These are phyloP conservation scores for Lophius piscatorius DNA, from an alignment of 2,113 vertebrate species.

Conservation along the genomic window DNA sequence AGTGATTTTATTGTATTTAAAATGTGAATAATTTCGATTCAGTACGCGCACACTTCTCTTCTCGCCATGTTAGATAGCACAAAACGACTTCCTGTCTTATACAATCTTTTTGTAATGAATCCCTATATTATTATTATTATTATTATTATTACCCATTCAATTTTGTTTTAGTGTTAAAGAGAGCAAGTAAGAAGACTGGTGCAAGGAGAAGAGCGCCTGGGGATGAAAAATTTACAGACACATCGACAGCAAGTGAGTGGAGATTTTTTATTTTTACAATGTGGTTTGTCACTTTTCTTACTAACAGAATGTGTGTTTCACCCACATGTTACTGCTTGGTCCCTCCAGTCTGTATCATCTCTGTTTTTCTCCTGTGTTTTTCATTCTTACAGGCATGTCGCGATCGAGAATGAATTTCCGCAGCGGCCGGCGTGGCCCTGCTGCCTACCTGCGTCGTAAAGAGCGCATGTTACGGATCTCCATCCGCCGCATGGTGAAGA, in stretches of 20 bases:
- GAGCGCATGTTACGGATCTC: conserved; percentile 96
- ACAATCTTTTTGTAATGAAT: too few relatives aligned
- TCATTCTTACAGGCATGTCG: conserved; percentile 82
- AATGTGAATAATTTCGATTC: too few relatives aligned
- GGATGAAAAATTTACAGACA: conserved; percentile 92
- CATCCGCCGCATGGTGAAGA: conserved; percentile 98
- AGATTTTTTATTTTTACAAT: neutral
- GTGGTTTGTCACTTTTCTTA: too few relatives aligned
- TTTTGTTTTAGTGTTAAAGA: conserved; percentile 86
- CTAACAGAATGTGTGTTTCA: too few relatives aligned
- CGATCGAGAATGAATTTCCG: conserved; percentile 93
- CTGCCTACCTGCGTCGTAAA: conserved; percentile 95
- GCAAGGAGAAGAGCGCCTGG: conserved; percentile 90
- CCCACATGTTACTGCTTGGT: too few relatives aligned
- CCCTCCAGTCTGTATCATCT: neutral
- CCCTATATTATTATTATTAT: neutral
- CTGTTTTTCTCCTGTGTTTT: neutral
- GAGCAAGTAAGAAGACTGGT: conserved; percentile 95
- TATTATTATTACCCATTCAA: neutral
- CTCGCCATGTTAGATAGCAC: too few relatives aligned
- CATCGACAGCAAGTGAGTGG: conserved; percentile 88
- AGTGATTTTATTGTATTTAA: too few relatives aligned
- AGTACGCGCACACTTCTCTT: too few relatives aligned
- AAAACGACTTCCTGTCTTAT: too few relatives aligned
- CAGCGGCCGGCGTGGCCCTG: conserved; percentile 87